These are phyloP conservation scores for Borostomias antarcticus DNA, from an alignment of 2,797 vertebrate species.

Conservation along the genomic window DNA sequence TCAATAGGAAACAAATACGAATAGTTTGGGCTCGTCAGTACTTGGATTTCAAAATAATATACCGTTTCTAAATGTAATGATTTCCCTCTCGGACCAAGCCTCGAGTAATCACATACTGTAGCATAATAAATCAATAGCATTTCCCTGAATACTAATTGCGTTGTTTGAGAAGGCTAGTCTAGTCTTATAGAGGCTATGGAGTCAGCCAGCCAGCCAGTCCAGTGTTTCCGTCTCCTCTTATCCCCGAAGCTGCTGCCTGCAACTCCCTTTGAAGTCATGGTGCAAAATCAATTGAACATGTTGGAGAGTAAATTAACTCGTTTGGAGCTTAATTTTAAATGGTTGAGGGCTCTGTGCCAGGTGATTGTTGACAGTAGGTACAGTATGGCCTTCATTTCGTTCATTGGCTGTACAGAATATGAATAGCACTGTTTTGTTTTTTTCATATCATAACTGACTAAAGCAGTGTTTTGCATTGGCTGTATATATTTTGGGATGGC, in stretches of 20 bases:
- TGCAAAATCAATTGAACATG: slow-evolving; percentile 76
- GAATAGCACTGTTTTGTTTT: background rate
- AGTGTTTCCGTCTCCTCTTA: slow-evolving; percentile 11
- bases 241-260: slow-evolving; percentile 1
- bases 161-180: slow-evolving; percentile 52
- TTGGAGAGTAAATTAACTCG: slow-evolving; percentile 75
- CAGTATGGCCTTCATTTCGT: slow-evolving; percentile 22
- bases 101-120: slow-evolving; percentile 43
- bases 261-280: slow-evolving; percentile 71
- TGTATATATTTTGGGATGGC: too few species aligned
- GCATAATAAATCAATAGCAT: slow-evolving; percentile 63
- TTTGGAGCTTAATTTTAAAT: slow-evolving; percentile 74
- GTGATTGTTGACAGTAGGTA: slow-evolving; percentile 61
- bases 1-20: too few species aligned
- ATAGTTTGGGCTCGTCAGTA: too few species aligned
- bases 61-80: slow-evolving; percentile 19
- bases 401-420: background rate
- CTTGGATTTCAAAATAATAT: slow-evolving; percentile 19
- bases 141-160: slow-evolving; percentile 74
- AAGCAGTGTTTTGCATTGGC: background rate
- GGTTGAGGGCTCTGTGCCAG: slow-evolving; percentile 58
- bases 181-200: slow-evolving; percentile 61
- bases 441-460: background rate
- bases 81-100: slow-evolving; percentile 42
- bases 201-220: slow-evolving; percentile 39